Conservation (phyloP, 2,797 vertebrate genomes). For the Serranus cabrilla region DNA sequence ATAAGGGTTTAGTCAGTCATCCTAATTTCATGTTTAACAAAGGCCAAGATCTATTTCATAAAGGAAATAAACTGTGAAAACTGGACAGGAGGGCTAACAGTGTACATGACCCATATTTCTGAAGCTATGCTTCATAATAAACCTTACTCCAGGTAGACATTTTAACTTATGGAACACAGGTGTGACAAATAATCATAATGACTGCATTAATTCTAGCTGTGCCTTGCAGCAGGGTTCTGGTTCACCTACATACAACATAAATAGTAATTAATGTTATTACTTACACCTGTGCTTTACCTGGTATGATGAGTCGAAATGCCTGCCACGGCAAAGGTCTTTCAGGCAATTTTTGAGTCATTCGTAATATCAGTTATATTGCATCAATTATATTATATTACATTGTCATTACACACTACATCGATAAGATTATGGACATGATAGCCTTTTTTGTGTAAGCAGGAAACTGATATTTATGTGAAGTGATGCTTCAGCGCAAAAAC, state of each 20-base stretch:
- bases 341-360: neutral
- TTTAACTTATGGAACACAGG: neutral
- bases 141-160: neutral
- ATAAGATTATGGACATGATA: neutral
- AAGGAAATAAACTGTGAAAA: neutral
- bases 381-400: too few relatives aligned
- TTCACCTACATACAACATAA: neutral
- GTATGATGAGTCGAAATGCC: neutral
- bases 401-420: too few relatives aligned
- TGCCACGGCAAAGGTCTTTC: neutral
- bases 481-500: neutral
- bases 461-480: neutral
- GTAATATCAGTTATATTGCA: neutral
- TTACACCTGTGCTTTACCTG: neutral
- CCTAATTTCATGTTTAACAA: neutral
- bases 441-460: neutral
- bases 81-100: neutral
- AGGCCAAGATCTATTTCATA: neutral
- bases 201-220: neutral
- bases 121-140: neutral
- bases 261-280: neutral
- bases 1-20: neutral
- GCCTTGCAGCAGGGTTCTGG: neutral
- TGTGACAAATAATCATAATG: neutral
- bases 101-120: neutral